A percentile compares a stretch with the other conserved stretches of the same genome.
These are phyloP conservation scores for Augochlorella aurata DNA, from an alignment of 2,888 invertebrate genomes.

Conservation along the genomic window DNA sequence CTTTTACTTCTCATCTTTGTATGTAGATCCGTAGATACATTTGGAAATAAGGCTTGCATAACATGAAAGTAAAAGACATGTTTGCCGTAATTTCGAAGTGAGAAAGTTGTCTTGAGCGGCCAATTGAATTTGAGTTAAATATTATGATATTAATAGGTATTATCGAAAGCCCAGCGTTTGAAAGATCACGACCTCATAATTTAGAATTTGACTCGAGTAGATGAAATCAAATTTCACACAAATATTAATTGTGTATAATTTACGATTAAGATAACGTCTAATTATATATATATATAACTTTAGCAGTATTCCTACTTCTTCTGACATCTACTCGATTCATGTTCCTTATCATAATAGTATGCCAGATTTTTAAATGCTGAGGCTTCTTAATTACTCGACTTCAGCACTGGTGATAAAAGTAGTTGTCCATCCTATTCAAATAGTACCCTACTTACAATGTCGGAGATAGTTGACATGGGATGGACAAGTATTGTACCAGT, in stretches of 20 bases:
- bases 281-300: background rate
- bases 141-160: background rate
- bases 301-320: constrained; percentile 3
- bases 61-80: background rate
- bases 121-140: background rate
- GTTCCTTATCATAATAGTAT: background rate
- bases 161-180: background rate
- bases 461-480: background rate
- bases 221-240: background rate
- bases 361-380: background rate
- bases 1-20: background rate
- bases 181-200: background rate
- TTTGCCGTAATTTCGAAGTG: background rate
- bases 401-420: background rate
- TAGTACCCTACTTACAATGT: background rate
- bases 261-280: background rate
- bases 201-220: background rate
- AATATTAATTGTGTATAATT: background rate
- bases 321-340: background rate
- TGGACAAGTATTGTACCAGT: background rate
- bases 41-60: background rate
- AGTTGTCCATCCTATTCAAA: background rate
- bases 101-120: background rate
- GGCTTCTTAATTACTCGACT: background rate
- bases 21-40: background rate